A percentile compares a stretch with the other conserved stretches of the same genome.
phyloP scores from a whole-genome alignment of 2,888 invertebrate species.

The Trissolcus brochymenae region DNA sequence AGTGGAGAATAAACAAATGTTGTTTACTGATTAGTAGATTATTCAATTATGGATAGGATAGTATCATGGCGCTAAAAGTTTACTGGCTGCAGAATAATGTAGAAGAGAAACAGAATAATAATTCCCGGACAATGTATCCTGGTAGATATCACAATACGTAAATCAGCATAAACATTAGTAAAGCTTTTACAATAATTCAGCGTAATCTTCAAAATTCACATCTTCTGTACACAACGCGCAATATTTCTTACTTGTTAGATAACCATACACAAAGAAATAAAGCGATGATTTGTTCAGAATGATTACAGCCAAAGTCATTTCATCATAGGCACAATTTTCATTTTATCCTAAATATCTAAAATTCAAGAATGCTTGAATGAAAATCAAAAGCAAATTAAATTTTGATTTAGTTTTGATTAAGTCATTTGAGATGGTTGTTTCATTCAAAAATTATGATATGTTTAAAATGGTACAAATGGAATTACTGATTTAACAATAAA shows the following conservation, averaged over 20 bases:
- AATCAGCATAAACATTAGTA: slow-evolving; percentile 76
- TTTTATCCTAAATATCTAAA: too few relatives aligned
- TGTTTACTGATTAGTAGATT: slow-evolving; percentile 36
- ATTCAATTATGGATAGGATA: slow-evolving; percentile 46
- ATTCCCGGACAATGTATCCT: slow-evolving; percentile 75
- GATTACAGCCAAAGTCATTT: too few relatives aligned
- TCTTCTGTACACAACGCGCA: slow-evolving; percentile 69
- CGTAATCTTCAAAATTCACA: slow-evolving; percentile 73
- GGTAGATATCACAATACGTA: slow-evolving; percentile 76
- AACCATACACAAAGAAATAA: slow-evolving; percentile 3
- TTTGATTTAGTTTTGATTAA: too few relatives aligned
- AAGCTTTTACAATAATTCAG: slow-evolving; percentile 75
- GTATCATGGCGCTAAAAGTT: slow-evolving; percentile 50
- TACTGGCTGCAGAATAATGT: slow-evolving; percentile 58
- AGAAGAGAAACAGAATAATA: slow-evolving; percentile 70
- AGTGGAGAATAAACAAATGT: neutral
- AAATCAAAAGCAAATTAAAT: too few relatives aligned
- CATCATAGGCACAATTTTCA: too few relatives aligned
- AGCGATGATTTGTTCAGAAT: too few relatives aligned
- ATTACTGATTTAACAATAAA: too few relatives aligned
- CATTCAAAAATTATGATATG: too few relatives aligned
- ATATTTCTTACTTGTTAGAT: slow-evolving; percentile 60
- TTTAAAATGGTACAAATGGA: too few relatives aligned
- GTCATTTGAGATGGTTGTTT: too few relatives aligned
- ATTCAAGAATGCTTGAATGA: too few relatives aligned